Conservation (phyloP, 1,140 invertebrate genomes). For the Teleopsis dalmanni region DNA sequence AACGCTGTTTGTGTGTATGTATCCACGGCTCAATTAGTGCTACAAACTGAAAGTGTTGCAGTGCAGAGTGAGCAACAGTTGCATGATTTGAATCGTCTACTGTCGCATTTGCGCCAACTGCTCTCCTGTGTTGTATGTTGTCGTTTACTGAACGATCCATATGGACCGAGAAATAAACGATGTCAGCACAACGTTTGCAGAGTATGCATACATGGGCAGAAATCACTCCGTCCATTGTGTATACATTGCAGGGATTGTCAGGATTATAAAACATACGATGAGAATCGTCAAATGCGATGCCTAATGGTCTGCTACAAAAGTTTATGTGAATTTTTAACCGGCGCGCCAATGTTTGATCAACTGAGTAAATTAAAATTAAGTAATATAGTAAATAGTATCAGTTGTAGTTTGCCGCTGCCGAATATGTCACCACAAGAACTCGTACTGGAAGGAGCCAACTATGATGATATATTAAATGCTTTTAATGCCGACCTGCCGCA, state of each 20-base stretch:
- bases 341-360: conserved; percentile 55
- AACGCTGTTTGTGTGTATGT: conserved; percentile 15
- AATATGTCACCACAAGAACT: conserved; percentile 60
- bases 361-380: conserved; percentile 12
- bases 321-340: conserved; percentile 72
- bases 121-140: conserved; percentile 83
- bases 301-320: conserved; percentile 82
- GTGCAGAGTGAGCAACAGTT: conserved; percentile 1
- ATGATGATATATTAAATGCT: conserved; percentile 68
- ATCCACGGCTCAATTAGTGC: conserved; percentile 11
- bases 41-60: conserved; percentile 1
- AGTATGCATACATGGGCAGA: conserved; percentile 73
- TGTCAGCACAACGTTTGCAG: conserved; percentile 85
- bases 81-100: conserved; percentile 67
- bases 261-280: conserved; percentile 57
- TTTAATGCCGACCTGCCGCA: conserved; percentile 21
- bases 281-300: conserved; percentile 73
- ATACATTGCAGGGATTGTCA: conserved; percentile 77
- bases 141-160: conserved; percentile 72
- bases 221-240: conserved; percentile 76
- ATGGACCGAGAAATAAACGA: conserved; percentile 62
- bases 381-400: conserved; percentile 25
- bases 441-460: conserved; percentile 69
- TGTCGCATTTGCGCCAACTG: conserved; percentile 77
- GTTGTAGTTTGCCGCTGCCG: conserved; percentile 46